These are phyloP conservation scores for Catamblyrhynchus diadema DNA, from an alignment of 2,797 vertebrate genomes.

Conservation along the genomic window DNA sequence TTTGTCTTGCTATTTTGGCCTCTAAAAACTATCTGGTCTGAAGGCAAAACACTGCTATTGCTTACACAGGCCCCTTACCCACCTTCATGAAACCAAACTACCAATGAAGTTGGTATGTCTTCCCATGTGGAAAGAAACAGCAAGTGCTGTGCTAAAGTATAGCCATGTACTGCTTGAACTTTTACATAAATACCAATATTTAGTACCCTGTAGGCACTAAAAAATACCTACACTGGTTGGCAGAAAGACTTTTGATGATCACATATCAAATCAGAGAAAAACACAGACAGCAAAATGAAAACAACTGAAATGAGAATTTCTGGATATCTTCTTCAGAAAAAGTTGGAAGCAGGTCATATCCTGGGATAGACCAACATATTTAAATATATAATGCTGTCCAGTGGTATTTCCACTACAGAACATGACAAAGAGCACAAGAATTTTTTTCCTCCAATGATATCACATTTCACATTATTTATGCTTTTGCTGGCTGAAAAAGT, in stretches of 20 bases:
- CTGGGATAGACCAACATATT: not conserved
- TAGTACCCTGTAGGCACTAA: not conserved
- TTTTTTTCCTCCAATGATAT: not conserved
- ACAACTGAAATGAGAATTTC: not conserved
- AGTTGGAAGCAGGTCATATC: not conserved
- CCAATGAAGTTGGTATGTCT: not conserved
- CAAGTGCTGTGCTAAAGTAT: not conserved
- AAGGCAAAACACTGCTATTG: not conserved
- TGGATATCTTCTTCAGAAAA: not conserved
- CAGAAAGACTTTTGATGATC: not conserved
- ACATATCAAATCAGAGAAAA: not conserved
- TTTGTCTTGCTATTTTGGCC: not conserved
- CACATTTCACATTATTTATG: slow-evolving; percentile 4
- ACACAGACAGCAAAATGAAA: not conserved
- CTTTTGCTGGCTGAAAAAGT: not conserved
- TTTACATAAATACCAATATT: not conserved
- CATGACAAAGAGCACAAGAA: not conserved
- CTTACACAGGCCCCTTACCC: not conserved
- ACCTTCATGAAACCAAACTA: not conserved
- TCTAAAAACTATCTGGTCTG: not conserved
- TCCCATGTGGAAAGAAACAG: not conserved
- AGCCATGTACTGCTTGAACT: not conserved
- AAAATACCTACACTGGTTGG: not conserved
- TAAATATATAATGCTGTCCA: not conserved
- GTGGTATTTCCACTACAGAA: not conserved